Evolutionary conservation across 2,797 vertebrate genomes (phyloP), one percentile per base, ranked within the genome.

Genomic region (Ctenosaura bakeri): DNA sequence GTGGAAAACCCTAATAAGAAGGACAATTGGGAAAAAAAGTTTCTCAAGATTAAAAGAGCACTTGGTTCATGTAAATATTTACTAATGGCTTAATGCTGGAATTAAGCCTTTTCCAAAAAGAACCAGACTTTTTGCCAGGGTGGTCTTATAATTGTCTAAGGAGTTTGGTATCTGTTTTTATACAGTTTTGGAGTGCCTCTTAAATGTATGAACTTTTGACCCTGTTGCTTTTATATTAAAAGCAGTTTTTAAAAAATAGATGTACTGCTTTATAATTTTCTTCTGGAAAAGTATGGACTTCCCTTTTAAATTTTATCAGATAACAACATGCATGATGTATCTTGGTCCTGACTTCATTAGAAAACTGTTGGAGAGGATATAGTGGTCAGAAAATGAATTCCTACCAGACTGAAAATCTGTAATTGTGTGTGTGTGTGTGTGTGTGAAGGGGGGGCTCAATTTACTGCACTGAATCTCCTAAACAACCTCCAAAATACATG

Each of bases 11-110:
- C 35, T 35, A 85, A 24, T 76, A 89, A 42, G 54, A 82, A 85
- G 52, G 54, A 90, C 42, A 82, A 88, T 81, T 80, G 13, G 9
- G 6, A 1, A 24, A 12, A 29, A 22, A 83, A 18, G 10, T 59
- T 83, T 66, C 56, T 88, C 54, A 16, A 66, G 42, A 74, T 85
- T 85, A 74, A n/a, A 82, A 54, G 32, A 78, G 71, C 29, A 66
- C 62, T 76, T 29, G 35, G 26, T 56, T 85, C 54, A 62, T 86
- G 29, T 69, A 82, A 66, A 83, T 6, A 69, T 26, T 29, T 87
- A 5, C 46, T 87, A 77, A 76, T 6, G 1, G 29, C 42, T 54
- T 32, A 50, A 56, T 84, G 38, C 35, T 74, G 54, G 85, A 87
- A 82, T 86, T 85, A 71, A 3, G n/a, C n/a, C 26, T 14, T 85